These are phyloP conservation scores for Babylonia areolata DNA, from an alignment of 1,140 invertebrate species.

Conservation along the genomic window DNA sequence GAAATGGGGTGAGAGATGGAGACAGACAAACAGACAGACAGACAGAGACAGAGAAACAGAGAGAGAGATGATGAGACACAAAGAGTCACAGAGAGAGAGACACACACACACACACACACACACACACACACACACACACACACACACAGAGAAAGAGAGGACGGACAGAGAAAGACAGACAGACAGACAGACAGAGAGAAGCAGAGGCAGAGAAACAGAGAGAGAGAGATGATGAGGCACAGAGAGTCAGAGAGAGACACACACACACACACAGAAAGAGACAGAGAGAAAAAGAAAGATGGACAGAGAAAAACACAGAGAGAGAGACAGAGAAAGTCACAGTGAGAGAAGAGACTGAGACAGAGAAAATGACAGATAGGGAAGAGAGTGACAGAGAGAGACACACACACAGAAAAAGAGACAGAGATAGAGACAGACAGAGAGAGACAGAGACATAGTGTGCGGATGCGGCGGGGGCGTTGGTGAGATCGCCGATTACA, in stretches of 20 bases:
- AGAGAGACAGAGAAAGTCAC: constrained; percentile 2
- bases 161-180: no score
- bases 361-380: no score
- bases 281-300: neutral
- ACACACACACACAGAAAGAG: neutral
- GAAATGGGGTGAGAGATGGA: neutral
- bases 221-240: neutral
- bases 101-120: neutral
- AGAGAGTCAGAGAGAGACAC: constrained; percentile 11
- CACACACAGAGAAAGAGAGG: no score
- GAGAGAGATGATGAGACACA: no score
- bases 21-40: neutral
- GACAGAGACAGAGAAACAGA: constrained; percentile 13
- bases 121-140: no score
- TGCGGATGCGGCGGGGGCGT: no score
- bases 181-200: no score
- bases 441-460: no score
- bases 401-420: neutral
- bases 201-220: neutral
- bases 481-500: no score
- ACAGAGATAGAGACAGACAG: no score
- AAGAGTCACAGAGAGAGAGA: constrained; percentile 10
- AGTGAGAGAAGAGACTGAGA: constrained; percentile 30
- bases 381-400: constrained; percentile 17
- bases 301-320: no score